Conservation (phyloP, 2,888 invertebrate species). For the Nephrotoma flavescens region DNA sequence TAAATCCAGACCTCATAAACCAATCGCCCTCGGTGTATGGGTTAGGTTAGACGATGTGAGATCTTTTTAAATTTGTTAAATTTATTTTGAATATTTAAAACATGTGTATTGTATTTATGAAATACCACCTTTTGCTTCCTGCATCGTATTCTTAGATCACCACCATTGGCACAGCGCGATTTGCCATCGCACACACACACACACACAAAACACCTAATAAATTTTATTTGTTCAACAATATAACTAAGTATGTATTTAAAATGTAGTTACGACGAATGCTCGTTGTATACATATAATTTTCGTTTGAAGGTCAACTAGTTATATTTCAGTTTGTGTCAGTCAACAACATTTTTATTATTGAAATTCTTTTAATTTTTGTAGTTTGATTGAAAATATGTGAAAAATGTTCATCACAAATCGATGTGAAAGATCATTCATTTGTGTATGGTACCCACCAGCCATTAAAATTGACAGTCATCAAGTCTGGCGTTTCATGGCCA, state of each 20-base stretch:
- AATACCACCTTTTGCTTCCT: not conserved
- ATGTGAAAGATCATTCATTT: not conserved
- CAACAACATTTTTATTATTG: not conserved
- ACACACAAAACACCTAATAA: not conserved
- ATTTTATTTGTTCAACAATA: not conserved
- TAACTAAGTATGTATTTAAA: not conserved
- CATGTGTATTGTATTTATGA: not conserved
- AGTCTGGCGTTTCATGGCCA: not conserved
- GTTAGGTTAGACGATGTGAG: too few relatives aligned
- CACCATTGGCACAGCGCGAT: not conserved
- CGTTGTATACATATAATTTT: not conserved
- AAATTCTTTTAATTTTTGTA: not conserved
- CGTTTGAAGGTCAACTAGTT: not conserved
- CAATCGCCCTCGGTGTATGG: too few relatives aligned
- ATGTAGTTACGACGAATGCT: not conserved
- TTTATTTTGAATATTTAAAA: not conserved
- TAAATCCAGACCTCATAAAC: not conserved
- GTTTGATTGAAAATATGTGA: not conserved
- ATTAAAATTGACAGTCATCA: not conserved
- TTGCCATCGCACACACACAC: not conserved
- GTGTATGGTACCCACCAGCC: not conserved
- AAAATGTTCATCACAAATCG: not conserved
- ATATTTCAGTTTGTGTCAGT: not conserved
- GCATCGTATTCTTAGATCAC: not conserved
- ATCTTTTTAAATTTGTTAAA: too few relatives aligned